Evolutionary conservation across 1,140 invertebrate genomes (phyloP).

Genomic region (Drosophila lacertosa): DNA sequence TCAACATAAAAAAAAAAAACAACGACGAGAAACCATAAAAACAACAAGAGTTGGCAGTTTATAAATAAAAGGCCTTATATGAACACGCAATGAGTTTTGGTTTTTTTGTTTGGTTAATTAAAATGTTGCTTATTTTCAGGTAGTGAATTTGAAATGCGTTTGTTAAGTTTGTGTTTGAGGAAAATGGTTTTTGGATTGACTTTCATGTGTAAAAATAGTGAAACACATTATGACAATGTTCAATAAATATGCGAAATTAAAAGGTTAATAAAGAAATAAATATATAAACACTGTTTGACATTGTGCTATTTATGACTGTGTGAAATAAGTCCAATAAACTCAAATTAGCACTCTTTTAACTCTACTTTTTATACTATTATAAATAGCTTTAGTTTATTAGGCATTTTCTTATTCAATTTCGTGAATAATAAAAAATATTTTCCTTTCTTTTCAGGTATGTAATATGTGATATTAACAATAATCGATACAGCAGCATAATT

Average conservation of each 20-base stretch:
- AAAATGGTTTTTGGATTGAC: slow-evolving; percentile 1
- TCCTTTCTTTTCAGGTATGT: slow-evolving; percentile 56
- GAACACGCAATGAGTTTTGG: slow-evolving; percentile 5
- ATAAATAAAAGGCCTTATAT: slow-evolving; percentile 11
- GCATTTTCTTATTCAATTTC: background rate
- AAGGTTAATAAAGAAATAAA: background rate
- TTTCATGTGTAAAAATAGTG: background rate
- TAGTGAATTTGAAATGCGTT: background rate
- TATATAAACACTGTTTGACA: background rate
- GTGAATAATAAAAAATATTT: slow-evolving; percentile 33
- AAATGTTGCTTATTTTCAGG: background rate
- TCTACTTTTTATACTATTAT: background rate
- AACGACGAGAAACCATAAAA: background rate
- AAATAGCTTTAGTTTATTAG: background rate
- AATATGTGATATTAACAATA: slow-evolving; percentile 7
- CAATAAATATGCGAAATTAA: background rate
- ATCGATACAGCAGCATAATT: background rate
- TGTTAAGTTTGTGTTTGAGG: background rate
- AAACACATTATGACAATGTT: background rate
- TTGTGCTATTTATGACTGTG: too few species aligned
- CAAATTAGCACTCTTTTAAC: too few species aligned
- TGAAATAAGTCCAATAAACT: too few species aligned
- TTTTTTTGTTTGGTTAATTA: background rate
- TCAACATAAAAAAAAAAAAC: slow-evolving; percentile 16
- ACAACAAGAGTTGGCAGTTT: slow-evolving; percentile 6